Base-by-base conservation (phyloP, 2,888 invertebrate genomes). In the Lepas anatifera region DNA sequence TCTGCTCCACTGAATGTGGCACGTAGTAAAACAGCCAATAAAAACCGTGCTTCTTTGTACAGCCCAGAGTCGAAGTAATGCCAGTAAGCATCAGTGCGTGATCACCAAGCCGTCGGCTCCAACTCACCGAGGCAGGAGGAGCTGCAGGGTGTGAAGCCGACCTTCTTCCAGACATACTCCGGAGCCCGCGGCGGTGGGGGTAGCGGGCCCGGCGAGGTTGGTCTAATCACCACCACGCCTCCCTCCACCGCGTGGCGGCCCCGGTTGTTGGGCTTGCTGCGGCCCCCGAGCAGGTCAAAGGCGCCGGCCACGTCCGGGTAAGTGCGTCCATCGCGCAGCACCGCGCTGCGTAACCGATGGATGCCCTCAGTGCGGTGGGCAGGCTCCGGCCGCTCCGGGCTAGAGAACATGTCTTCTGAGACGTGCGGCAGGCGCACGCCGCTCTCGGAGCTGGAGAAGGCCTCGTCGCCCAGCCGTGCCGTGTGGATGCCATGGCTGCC, bases 81-180 rank as follows among this genome's bases (percentile, higher is more conserved):
- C n/a, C n/a, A n/a, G n/a, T n/a, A n/a, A n/a, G n/a, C n/a, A n/a
- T n/a, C n/a, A n/a, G n/a, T n/a, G n/a, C n/a, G n/a, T n/a, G n/a
- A n/a, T n/a, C n/a, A n/a, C n/a, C n/a, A n/a, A n/a, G n/a, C n/a
- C n/a, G n/a, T n/a, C n/a, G n/a, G n/a, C n/a, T n/a, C n/a, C 81
- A 81, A 75, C 69, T 70, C 64, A 73, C 95, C 95, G 2, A 96
- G 84, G 78, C 97, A 98, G 13, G 93, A 92, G 0, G 93, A 93
- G 77, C 93, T 95, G 83, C 98, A 98, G 72, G 92, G 90, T 0
- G 92, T 92, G 77, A 91, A 95, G 0, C 94, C 94, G 76, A 89
- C 88, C 77, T 90, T 90, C 75, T 89, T 89, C 94, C 94, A 94
- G 0, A 90, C 89, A 79, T 92, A 92, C 22, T 10, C 1, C 22